These are phyloP conservation scores for Saguinus midas DNA, from an alignment of 2,113 vertebrate species.

Conservation along the genomic window DNA sequence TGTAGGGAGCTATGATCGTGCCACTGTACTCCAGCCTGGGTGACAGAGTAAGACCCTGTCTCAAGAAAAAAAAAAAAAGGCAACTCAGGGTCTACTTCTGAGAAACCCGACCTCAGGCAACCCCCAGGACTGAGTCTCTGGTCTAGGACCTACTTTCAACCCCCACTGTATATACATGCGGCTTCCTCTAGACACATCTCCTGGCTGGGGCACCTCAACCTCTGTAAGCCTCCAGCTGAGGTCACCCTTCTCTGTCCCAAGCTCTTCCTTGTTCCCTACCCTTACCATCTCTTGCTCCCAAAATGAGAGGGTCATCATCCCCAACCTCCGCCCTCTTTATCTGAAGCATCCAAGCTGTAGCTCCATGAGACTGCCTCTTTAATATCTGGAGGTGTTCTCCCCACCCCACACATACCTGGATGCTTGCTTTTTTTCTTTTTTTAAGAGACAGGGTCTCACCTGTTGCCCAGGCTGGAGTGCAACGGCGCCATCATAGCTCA, in stretches of 20 bases:
- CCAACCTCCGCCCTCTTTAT: not conserved
- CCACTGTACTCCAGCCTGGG: not conserved
- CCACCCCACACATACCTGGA: too few relatives aligned
- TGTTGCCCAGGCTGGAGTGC: too few relatives aligned
- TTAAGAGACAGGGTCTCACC: too few relatives aligned
- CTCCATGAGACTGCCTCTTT: not conserved
- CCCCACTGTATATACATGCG: not conserved
- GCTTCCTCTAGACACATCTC: not conserved
- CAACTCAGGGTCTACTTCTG: constrained; percentile 15
- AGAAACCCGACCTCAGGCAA: not conserved
- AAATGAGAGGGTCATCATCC: not conserved
- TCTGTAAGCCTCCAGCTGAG: not conserved
- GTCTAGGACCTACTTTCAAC: too few relatives aligned
- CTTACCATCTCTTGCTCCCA: not conserved
- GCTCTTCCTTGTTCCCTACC: not conserved
- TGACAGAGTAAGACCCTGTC: not conserved
- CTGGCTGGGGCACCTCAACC: not conserved
- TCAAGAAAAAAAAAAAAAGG: not conserved
- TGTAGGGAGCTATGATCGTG: not conserved
- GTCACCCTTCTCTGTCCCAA: not conserved
- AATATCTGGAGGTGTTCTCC: accelerated
- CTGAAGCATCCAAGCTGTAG: not conserved
- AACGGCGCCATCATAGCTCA: too few relatives aligned
- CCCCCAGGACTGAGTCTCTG: not conserved
- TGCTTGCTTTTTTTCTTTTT: not conserved